Evolutionary conservation across 2,113 vertebrate species (phyloP).

Genomic region (Phalacrocorax aristotelis): DNA sequence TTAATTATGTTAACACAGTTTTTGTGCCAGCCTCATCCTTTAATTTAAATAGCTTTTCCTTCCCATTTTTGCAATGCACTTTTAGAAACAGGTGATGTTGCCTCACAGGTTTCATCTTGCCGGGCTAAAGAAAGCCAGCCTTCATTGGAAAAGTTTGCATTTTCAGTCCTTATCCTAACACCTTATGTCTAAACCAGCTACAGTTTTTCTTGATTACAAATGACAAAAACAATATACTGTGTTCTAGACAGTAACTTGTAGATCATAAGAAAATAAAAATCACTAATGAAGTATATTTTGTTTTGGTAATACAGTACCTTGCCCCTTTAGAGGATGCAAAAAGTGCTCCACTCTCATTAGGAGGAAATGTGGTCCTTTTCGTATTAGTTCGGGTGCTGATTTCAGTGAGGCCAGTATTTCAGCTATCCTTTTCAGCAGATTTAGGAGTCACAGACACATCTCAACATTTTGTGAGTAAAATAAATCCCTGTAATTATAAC

Average conservation of each 20-base stretch:
- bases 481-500: conserved; percentile 33
- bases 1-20: neutral
- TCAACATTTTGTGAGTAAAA: neutral
- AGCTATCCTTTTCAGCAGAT: neutral
- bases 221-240: neutral
- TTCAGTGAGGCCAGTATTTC: neutral
- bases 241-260: neutral
- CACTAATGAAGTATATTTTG: neutral
- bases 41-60: neutral
- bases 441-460: neutral
- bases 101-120: neutral
- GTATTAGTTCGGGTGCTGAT: neutral
- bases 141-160: neutral
- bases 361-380: neutral
- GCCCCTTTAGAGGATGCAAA: neutral
- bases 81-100: neutral
- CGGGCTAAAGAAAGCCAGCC: neutral
- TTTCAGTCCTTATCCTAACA: neutral
- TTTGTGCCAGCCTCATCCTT: neutral
- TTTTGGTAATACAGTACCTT: neutral
- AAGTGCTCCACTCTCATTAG: neutral
- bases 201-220: neutral
- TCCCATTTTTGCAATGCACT: neutral
- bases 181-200: neutral
- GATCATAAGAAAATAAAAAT: neutral